Evolutionary conservation across 2,113 vertebrate species (phyloP), one percentile per base, ranked within the genome.

Genomic region (Tichodroma muraria): DNA sequence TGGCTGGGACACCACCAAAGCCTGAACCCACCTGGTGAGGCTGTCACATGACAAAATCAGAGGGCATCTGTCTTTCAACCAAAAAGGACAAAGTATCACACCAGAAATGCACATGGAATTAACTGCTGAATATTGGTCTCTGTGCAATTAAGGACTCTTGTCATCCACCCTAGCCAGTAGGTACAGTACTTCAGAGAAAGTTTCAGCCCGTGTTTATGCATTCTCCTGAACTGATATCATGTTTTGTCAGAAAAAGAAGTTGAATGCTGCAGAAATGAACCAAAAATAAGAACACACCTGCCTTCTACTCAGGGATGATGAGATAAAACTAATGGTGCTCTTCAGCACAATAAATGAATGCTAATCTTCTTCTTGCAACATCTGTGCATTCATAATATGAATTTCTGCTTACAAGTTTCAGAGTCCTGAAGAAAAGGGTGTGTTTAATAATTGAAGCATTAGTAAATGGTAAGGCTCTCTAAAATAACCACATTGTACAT

Each of bases 281-380:
- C 42, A 42, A 53, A 90, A 83, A 65, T 33, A 71, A 66, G 38
- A 79, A 54, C 18, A 44, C 14, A 50, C 30, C 19, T 65, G 45
- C n/a, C n/a, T 91, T 83, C 50, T 0, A 0, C 53, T 61, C 49
- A 60, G 4, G 21, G n/a, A 72, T 44, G 35, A 44, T 4, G 4
- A 85, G 24, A 57, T 80, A 75, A 57, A 89, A 69, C 11, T 64
- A 35, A 60, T 0, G 4, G 24, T 69, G 45, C 30, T 77, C 92
- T 83, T 92, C 49, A 73, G 40, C 64, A 24, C 14, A 49, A 61
- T 28, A 92, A 77, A n/a, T 23, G 22, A 83, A 72, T 13, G 5
- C 6, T 65, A n/a, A 53, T 77, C 57, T 82, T 90, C 44, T 40
- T 80, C 25, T 42, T 59, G 42, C 30, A 83, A 33, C 21, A 45